Base-by-base conservation (phyloP, 1,140 invertebrate genomes). In the Monomorium pharaonis region DNA sequence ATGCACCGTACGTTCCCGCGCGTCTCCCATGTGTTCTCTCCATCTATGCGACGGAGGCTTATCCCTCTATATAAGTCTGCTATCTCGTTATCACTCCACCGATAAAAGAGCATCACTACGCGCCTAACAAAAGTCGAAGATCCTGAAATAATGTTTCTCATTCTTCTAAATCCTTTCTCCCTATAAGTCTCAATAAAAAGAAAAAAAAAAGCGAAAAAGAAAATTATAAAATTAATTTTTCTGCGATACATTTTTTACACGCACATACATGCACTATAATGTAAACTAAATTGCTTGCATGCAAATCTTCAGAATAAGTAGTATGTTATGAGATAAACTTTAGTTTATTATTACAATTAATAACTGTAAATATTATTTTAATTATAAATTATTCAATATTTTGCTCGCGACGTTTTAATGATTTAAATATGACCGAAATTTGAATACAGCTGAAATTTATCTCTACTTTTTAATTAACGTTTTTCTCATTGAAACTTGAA, bases 391-490 rank as follows among this genome's bases (percentile, higher is more conserved):
- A 14, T 56, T 37, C 6, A 18, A 16, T 21, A n/a, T 56, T 24
- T 47, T 47, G 18, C 7, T 1, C 63, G n/a, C n/a, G 2, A 24
- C 24, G 14, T 67, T 42, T 58, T 21, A 24, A 72, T 33, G 21
- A 56, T 24, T 37, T 14, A 56, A 33, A 24, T 56, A 37, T 16
- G 14, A 56, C 21, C 37, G 14, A 74, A 74, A 74, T 24, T 56
- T 74, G 33, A 67, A 56, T 24, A 74, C 30, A 74, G 51, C 30
- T 74, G 14, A 56, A 16, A 54, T 58, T 74, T 72, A 49, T 16
- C n/a, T 56, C 21, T 74, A 56, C n/a, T 21, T 56, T 74, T 56
- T 58, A 54, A 33, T n/a, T 18, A 21, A 56, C 37, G 30, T 74
- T 74, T n/a, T 56, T 24, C 30, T 74, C 7, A 56, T 3, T 18